phyloP scores from a whole-genome alignment of 92 coral and sea anemone species.

The Actinostola sp. region DNA sequence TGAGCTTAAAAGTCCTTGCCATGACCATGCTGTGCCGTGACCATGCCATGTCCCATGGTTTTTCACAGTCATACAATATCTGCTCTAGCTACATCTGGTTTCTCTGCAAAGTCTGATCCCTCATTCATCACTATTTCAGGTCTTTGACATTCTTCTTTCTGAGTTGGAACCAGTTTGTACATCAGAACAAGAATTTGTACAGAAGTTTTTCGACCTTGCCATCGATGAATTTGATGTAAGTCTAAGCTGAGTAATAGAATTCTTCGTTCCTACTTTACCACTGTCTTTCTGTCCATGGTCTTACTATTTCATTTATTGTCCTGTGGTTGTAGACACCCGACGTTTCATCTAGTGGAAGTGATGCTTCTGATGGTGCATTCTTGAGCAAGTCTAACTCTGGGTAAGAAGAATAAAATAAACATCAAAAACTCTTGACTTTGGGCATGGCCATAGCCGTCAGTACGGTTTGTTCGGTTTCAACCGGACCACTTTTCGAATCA shows the following conservation, averaged over 20 bases:
- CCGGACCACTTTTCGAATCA: no score
- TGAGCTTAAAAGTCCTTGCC: no score
- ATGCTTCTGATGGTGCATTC: constrained; percentile 78
- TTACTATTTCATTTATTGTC: neutral
- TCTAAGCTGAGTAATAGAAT: neutral
- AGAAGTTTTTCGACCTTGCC: constrained; percentile 91
- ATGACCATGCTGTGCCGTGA: no score
- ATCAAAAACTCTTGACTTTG: no score
- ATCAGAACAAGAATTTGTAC: constrained; percentile 93
- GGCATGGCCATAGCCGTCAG: no score
- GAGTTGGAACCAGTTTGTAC: constrained; percentile 99
- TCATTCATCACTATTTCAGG: constrained; percentile 45
- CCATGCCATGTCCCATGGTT: no score
- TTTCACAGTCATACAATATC: no score
- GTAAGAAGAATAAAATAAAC: neutral
- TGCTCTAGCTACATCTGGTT: no score
- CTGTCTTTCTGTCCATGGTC: neutral
- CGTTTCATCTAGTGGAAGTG: constrained; percentile 36
- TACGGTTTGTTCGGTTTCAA: no score
- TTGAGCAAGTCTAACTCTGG: constrained; percentile 49
- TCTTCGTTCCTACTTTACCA: no score
- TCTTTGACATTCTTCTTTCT: constrained; percentile 87
- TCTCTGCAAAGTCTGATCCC: no score
- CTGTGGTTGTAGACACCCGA: constrained; percentile 53
- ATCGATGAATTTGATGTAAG: constrained; percentile 83